Percentiles rank a stretch among this genome's conserved stretches.
Evolutionary conservation across 1,140 invertebrate genomes (phyloP).

Genomic region (Papilio glaucus): DNA sequence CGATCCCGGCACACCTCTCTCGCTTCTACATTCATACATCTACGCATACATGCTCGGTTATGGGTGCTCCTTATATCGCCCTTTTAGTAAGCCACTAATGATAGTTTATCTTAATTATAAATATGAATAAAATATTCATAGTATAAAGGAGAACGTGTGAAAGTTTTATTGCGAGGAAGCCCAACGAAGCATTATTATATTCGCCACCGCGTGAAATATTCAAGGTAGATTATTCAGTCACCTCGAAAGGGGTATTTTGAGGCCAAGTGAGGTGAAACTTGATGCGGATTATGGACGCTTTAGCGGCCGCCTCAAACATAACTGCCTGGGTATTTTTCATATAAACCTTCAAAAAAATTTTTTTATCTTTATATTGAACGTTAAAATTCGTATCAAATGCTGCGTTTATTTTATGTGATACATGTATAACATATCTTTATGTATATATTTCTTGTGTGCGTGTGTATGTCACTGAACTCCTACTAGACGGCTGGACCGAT

Average conservation of each 20-base stretch:
- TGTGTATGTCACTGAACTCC: too few species aligned
- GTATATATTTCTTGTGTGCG: too few species aligned
- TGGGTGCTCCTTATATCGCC: too few species aligned
- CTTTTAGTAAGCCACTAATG: too few species aligned
- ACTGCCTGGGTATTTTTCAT: neutral
- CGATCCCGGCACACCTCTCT: too few species aligned
- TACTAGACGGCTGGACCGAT: too few species aligned
- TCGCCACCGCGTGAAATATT: conserved; percentile 39
- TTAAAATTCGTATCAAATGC: too few species aligned
- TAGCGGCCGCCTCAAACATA: neutral
- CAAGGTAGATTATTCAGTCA: conserved; percentile 40
- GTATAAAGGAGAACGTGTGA: conserved; percentile 2
- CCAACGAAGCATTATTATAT: conserved; percentile 30
- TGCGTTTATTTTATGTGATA: too few species aligned
- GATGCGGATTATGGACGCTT: conserved; percentile 38
- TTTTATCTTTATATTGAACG: too few species aligned
- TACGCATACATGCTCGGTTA: too few species aligned
- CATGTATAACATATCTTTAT: too few species aligned
- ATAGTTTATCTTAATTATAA: neutral
- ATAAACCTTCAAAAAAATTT: neutral
- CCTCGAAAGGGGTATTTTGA: conserved; percentile 36
- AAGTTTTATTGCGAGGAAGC: conserved; percentile 33
- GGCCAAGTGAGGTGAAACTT: conserved; percentile 30
- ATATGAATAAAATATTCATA: neutral
- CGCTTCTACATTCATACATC: too few species aligned